Evolutionary conservation across 2,888 invertebrate genomes (phyloP), one percentile per base, ranked within the genome.

Genomic region (Drosophila koepferae): DNA sequence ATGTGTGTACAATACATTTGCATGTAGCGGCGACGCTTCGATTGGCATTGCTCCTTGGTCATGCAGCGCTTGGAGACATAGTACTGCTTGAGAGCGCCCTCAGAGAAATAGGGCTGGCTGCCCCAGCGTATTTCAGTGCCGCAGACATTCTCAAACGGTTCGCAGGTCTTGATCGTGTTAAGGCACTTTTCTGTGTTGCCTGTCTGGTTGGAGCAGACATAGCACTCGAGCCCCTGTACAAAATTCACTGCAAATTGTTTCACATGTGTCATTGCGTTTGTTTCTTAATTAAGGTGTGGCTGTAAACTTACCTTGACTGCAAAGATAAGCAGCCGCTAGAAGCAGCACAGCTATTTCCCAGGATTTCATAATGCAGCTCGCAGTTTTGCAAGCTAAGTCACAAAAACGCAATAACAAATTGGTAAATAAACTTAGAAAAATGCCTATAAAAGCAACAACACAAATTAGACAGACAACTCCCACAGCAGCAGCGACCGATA

Each of bases 81-180:
- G 93, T 96, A 98, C 89, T 98, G 98, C 91, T 99, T 98, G 65
- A 97, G 95, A 0, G 98, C 98, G 31, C 98, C 97, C 90, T 97
- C 97, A 0, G 97, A 97, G 97, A 98, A 99, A 91, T 98, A 99
- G 0, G 98, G 98, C n/a, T 97, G 97, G 54, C 93, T 93, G 89
- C 98, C 98, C 99, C 99, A 99, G 93, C 96, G 96, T 36, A 99
- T 97, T 92, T 97, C 97, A 0, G 98, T 96, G 76, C 97, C 94
- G 49, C 93, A 93, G 0, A 86, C 87, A 77, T 92, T 92, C 91
- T 99, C 96, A 43, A 95, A 96, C 82, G 96, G 96, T 80, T 97
- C 96, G 92, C 99, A 99, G 12, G 97, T 97, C 93, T 96, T 96
- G 10, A 98, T 97, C 1, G 98, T 98, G 90, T 97, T 97, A 5